A percentile compares a stretch with the other conserved stretches of the same genome.
These are phyloP conservation scores for Scaptomyza flava DNA, from an alignment of 2,888 invertebrate species.

Conservation along the genomic window DNA sequence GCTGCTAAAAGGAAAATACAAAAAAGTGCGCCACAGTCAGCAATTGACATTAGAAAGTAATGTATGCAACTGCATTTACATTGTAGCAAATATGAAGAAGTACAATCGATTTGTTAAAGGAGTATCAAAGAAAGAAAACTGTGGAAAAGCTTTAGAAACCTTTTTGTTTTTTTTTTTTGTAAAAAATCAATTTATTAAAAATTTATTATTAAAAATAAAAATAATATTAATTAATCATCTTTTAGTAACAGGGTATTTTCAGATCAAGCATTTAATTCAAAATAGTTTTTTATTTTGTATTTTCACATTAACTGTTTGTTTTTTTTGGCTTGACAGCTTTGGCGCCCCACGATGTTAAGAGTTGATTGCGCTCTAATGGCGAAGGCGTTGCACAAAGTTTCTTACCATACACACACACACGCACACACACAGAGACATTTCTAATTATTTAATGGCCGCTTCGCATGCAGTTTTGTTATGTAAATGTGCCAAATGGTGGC, in stretches of 20 bases:
- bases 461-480: conserved; percentile 79
- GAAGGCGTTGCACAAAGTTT: conserved; percentile 65
- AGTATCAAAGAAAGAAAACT: too few species aligned
- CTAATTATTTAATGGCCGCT: conserved; percentile 78
- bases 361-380: conserved; percentile 77
- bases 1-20: neutral
- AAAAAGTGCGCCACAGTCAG: neutral
- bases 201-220: too few species aligned
- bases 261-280: neutral
- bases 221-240: too few species aligned
- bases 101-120: neutral
- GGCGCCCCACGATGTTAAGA: conserved; percentile 67
- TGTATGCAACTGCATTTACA: neutral
- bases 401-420: conserved; percentile 14
- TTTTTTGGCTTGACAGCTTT: conserved; percentile 22
- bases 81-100: neutral
- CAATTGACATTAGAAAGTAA: neutral
- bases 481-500: conserved; percentile 63
- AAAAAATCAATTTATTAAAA: too few species aligned
- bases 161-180: too few species aligned
- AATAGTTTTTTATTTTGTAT: conserved; percentile 14
- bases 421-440: conserved; percentile 53
- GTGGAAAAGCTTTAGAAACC: too few species aligned
- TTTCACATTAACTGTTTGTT: conserved; percentile 26
- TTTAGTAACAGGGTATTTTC: conserved; percentile 37